Base-by-base conservation (phyloP, 1,140 invertebrate species). In the Trichogramma pretiosum region DNA sequence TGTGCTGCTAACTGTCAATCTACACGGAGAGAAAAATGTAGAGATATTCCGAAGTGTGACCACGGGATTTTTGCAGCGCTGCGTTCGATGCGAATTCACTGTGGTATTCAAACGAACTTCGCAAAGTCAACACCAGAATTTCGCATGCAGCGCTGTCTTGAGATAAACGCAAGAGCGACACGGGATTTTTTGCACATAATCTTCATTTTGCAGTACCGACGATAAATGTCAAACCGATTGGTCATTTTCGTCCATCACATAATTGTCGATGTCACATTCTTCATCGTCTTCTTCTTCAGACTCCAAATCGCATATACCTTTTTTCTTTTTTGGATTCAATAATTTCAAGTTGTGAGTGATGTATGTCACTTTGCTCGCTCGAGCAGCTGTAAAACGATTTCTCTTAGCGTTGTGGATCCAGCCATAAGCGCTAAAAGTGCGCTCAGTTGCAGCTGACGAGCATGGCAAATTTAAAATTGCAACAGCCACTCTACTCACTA, bases 371-470 rank as follows among this genome's bases (percentile, higher is more conserved):
- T 50, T 55, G 24, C 38, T 28, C 14, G 53, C 56, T 53, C 50
- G 44, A 0, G 2, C 30, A 41, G 40, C 48, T 10, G 32, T 13
- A 10, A 55, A 34, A 1, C 53, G 39, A 37, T 57, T 55, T 48
- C 56, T 46, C 37, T 55, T 55, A 9, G 48, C 7, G 41, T 10
- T 37, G 39, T 56, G 54, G 39, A 58, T 55, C 56, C 51, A 58
- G 2, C 51, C 48, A 47, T 52, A 49, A 0, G 53, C 54, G 22
- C 48, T 53, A 22, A 52, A 55, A 5, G 53, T 39, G n/a, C 50
- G 41, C 19, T 55, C 47, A 4, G 53, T 55, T 18, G 50, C 53
- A 50, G 53, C 49, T n/a, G 50, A 52, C 10, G 36, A 19, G 11
- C 28, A 9, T 14, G 50, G 53, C 10, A 55, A 34, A 30, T 24